Conservation (phyloP, 2,797 vertebrate species). For the Acanthis flammea region DNA sequence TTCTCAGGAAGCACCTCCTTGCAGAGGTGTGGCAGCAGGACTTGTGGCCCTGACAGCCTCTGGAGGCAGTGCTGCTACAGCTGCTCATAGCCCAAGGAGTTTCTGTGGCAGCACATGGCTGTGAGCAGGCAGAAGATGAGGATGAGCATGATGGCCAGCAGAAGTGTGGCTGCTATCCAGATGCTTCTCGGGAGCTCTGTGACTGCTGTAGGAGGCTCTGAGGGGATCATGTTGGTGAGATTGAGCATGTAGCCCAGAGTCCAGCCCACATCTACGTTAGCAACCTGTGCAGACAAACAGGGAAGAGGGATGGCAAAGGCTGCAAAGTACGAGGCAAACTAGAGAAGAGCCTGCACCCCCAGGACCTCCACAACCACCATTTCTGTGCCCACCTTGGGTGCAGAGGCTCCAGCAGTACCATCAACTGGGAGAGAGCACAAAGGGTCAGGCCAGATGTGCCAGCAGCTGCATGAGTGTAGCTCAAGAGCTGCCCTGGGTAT, state of each 20-base stretch:
- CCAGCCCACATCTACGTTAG: slow-evolving; percentile 72
- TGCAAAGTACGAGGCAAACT: neutral
- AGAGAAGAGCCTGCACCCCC: neutral
- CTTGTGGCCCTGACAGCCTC: neutral
- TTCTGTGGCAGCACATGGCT: neutral
- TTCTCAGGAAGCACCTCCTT: neutral
- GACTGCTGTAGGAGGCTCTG: neutral
- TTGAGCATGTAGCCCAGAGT: slow-evolving; percentile 80
- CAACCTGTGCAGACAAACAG: slow-evolving; percentile 52
- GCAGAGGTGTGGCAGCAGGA: neutral
- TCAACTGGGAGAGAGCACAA: neutral
- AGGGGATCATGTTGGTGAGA: slow-evolving; percentile 74
- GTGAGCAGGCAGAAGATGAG: slow-evolving; percentile 20
- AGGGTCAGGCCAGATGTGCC: neutral
- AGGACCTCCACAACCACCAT: neutral
- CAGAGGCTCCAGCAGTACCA: neutral
- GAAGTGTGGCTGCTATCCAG: slow-evolving; percentile 65
- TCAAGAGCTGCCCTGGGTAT: neutral
- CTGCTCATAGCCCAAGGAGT: neutral
- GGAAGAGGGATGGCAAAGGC: neutral
- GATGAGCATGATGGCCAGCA: slow-evolving; percentile 58
- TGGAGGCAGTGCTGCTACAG: neutral
- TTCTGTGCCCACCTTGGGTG: neutral
- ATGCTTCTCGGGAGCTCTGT: slow-evolving; percentile 19
- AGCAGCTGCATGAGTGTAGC: neutral